Evolutionary conservation across 1,140 invertebrate genomes (phyloP), one percentile per base, ranked within the genome.

Genomic region (Pseudomyrmex concolor): DNA sequence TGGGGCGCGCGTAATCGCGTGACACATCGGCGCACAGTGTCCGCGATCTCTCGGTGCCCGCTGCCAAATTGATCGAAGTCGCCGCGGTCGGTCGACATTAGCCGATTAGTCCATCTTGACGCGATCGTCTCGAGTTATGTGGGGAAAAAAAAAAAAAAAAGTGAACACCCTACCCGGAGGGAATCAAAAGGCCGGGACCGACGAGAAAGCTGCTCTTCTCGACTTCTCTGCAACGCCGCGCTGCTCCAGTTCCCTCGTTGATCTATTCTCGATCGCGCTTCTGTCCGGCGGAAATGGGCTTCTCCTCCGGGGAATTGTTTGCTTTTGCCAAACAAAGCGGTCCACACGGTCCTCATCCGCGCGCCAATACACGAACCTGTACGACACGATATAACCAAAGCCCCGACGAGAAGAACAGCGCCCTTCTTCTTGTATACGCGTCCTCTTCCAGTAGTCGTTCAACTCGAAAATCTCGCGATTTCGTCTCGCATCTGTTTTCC

Each of bases 211-310:
- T 54, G 48, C 57, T 4, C 34, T 81, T 80, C 64, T 51, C n/a
- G 57, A 10, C 7, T 45, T 48, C n/a, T 64, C n/a, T n/a, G 2
- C 22, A 45, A 34, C 34, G 34, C 5, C 34, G 10, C 12, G 34
- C 0, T 10, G 78, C 17, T 17, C 50, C 66, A 22, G 13, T 48
- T 70, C 13, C 25, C 2, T 13, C 59, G 68, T 78, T 59, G 66
- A 83, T 86, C 84, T 86, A 86, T 86, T 86, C 70, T 86, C 77
- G 85, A 85, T 86, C 70, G 34, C 17, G 45, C 50, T 34, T n/a
- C n/a, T 34, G 17, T 13, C 25, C 73, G 17, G 25, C 51, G 67
- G 80, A 86, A 86, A 82, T 77, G 84, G 63, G 59, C 60, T 48
- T 66, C 68, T 60, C 55, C 34, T 34, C 34, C 5, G 54, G 25